Base-by-base conservation (phyloP, 2,113 vertebrate species). In the Grammomys surdaster region DNA sequence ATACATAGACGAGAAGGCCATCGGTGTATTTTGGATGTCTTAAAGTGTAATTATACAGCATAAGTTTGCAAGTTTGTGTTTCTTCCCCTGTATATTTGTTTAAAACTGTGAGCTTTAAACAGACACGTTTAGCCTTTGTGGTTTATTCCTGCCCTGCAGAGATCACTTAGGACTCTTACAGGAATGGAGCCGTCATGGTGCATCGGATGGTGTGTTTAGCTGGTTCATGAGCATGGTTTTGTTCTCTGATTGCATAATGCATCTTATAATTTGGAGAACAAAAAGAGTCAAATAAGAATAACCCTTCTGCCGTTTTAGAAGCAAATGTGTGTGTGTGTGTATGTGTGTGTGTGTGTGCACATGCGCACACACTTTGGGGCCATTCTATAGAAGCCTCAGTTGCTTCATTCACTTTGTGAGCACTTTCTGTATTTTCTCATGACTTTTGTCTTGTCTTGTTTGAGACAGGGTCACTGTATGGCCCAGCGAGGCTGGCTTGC, bases 181-280 rank as follows among this genome's bases (percentile, higher is more conserved):
- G 84, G 56, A 56, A 33, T 54, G 40, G 69, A 40, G 33, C 60
- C 36, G 56, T 26, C n/a, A 7, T 75, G 48, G 33, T 89, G 84
- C 33, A 26, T 89, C 91, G 91, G 69, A 31, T 91, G 58, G 31
- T 92, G 19, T 91, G 46, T 95, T 86, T 77, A 69, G 48, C 87
- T 94, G 80, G 46, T 40, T 91, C 85, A 82, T 92, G 90, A 86
- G 43, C 54, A 76, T 36, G 13, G 7, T 26, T 88, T 54, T 76
- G 94, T 88, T 73, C 54, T 43, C 43, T 91, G n/a, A 63, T 78
- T 76, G 36, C 7, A 60, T 63, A 77, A 20, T 94, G 26, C 94
- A 40, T 86, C 89, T 96, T 94, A 58, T 90, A 89, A 85, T 88
- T 88, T 88, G 16, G 69, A 89, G 91, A 96, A 81, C 31, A 76